Base-by-base conservation (phyloP, 2,888 invertebrate species). In the Ophioninae sp. region DNA sequence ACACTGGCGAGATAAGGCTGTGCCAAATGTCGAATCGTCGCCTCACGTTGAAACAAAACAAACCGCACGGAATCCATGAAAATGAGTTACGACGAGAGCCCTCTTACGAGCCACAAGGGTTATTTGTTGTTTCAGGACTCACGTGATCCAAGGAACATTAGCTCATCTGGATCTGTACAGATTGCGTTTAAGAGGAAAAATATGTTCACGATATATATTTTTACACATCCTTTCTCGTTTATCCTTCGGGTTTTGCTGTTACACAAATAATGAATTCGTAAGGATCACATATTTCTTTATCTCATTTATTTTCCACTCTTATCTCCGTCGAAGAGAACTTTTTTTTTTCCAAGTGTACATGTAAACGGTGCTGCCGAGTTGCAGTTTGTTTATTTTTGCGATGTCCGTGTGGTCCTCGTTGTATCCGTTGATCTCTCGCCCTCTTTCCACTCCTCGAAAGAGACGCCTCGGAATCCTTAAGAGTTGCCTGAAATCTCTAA, bases 121-220 rank as follows among this genome's bases (percentile, higher is more conserved):
- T 41, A 76, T 76, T 86, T 88, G 87, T 89, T 89, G 77, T 88
- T 88, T 88, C 88, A 89, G 88, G 88, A 88, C 79, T 69, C 76
- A 41, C 81, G 63, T 68, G 74, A 73, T 69, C 83, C 84, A 86
- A 87, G 30, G 13, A 22, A 64, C 23, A 64, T 65, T 37, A 59
- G 41, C 7, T 23, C 20, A 23, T n/a, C 41, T 44, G 37, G 23
- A 56, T 56, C 1, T 56, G 51, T 17, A n/a, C 44, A 7, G 51
- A 44, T 65, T 59, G 37, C 39, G 13, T 17, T 44, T 13, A 61
- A 63, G 61, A 71, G 10, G 44, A 44, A 56, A 37, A 79, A 39
- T n/a, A 68, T 22, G 68, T 13, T 23, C 20, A 77, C 51, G 44
- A 75, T 56, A 56, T 69, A n/a, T 44, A 63, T 51, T 56, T 37